Conservation (phyloP, 2,888 invertebrate species). For the Metallyticus violacea region DNA sequence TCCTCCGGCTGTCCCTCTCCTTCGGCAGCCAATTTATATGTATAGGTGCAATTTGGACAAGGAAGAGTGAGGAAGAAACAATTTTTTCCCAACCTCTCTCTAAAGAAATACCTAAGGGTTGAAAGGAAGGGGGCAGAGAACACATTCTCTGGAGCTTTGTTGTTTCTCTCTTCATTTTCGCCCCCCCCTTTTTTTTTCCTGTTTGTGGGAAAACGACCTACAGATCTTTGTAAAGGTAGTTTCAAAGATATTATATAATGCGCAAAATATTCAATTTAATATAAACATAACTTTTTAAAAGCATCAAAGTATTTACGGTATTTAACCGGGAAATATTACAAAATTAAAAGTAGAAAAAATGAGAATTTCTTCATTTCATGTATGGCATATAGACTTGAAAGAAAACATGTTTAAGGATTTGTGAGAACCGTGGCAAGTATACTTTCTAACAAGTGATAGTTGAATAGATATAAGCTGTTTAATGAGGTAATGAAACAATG, state of each 20-base stretch:
- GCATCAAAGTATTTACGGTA: not conserved
- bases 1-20: not conserved
- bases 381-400: too few relatives aligned
- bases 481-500: too few relatives aligned
- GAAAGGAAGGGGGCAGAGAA: not conserved
- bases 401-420: too few relatives aligned
- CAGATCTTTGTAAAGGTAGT: not conserved
- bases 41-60: conserved; percentile 17
- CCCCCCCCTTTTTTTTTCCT: not conserved
- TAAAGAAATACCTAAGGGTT: not conserved
- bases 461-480: too few relatives aligned
- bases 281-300: not conserved
- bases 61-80: not conserved
- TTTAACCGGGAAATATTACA: too few relatives aligned
- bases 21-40: conserved; percentile 11
- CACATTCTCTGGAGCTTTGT: not conserved
- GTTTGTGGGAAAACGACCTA: not conserved
- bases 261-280: not conserved
- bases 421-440: too few relatives aligned
- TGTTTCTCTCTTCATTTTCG: not conserved
- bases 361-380: too few relatives aligned
- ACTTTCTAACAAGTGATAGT: too few relatives aligned
- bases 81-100: not conserved
- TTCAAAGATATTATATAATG: not conserved
- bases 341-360: too few relatives aligned